Conservation (phyloP, 2,113 vertebrate species). For the Vireo altiloquus region DNA sequence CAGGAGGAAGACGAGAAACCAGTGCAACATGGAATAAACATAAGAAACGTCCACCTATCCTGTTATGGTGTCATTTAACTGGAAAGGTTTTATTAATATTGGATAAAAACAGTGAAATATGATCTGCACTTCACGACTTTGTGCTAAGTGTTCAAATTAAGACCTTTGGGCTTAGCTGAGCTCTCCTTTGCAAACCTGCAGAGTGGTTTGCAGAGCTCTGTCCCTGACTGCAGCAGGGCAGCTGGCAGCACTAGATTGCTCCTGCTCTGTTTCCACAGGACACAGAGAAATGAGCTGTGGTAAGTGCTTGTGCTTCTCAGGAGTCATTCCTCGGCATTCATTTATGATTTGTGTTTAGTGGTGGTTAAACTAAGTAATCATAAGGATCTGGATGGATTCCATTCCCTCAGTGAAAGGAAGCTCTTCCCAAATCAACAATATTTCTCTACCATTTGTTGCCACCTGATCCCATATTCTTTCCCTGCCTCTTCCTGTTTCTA, state of each 20-base stretch:
- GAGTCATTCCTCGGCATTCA: background rate
- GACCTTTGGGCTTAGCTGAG: background rate
- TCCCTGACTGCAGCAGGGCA: background rate
- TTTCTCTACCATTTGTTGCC: background rate
- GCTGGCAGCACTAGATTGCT: background rate
- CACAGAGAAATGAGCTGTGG: background rate
- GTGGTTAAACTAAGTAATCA: background rate
- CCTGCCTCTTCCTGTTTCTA: background rate
- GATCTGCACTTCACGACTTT: background rate
- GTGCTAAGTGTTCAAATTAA: background rate
- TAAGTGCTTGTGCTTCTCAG: background rate
- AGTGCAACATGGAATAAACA: background rate
- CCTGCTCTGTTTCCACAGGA: background rate
- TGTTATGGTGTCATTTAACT: background rate
- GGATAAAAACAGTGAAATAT: background rate
- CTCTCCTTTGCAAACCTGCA: background rate
- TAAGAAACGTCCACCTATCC: background rate
- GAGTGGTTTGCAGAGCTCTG: background rate
- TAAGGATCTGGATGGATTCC: background rate
- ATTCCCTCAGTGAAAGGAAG: background rate
- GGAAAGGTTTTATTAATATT: background rate
- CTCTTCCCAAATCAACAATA: background rate
- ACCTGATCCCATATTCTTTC: background rate
- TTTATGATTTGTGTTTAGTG: background rate
- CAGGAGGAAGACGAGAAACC: background rate